Evolutionary conservation across 2,113 vertebrate genomes (phyloP).

Genomic region (Pseudopodoces humilis): DNA sequence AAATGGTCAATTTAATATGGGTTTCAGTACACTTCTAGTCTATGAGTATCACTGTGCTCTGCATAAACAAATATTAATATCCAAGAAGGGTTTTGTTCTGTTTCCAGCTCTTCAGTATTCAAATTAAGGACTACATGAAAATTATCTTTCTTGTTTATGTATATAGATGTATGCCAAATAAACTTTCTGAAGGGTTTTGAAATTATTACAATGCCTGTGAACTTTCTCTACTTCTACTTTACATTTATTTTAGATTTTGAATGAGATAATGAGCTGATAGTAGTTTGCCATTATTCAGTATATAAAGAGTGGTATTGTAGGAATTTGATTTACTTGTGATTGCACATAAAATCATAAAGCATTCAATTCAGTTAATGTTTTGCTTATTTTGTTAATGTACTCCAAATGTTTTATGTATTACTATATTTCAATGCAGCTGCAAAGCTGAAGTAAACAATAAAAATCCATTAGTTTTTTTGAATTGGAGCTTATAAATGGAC

Average conservation of each 20-base stretch:
- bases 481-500: slow-evolving; percentile 60
- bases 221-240: not conserved
- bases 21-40: not conserved
- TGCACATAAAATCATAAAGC: slow-evolving; percentile 47
- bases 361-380: slow-evolving; percentile 58
- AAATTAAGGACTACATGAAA: not conserved
- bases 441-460: slow-evolving; percentile 73
- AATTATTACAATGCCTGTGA: not conserved
- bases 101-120: not conserved
- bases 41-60: not conserved
- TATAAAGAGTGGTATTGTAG: slow-evolving; percentile 54
- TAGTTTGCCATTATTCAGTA: slow-evolving; percentile 59
- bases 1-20: slow-evolving; percentile 12
- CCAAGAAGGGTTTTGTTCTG: not conserved
- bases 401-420: slow-evolving; percentile 69
- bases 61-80: slow-evolving; percentile 4
- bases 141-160: not conserved
- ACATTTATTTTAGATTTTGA: slow-evolving; percentile 46
- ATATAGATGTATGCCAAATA: not conserved
- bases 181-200: not conserved
- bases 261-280: slow-evolving; percentile 42
- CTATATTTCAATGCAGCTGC: slow-evolving; percentile 65
- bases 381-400: slow-evolving; percentile 71
- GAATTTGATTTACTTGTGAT: slow-evolving; percentile 70
- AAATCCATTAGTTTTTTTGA: slow-evolving; percentile 60